phyloP scores from a whole-genome alignment of 1,140 invertebrate genomes.

The Scaptomyza graminum region DNA sequence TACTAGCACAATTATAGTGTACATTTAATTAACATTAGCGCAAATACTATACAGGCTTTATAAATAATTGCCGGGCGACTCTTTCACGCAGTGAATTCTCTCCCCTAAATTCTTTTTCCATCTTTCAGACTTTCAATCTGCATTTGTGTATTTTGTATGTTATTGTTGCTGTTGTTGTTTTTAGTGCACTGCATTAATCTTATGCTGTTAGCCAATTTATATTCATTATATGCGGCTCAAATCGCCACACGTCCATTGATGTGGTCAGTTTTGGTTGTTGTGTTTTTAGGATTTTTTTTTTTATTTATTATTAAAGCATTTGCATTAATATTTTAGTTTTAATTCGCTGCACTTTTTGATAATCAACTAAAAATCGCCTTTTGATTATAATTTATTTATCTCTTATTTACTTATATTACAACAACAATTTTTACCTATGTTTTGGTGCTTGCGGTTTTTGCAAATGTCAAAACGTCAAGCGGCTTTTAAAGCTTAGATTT shows the following conservation, averaged over 20 bases:
- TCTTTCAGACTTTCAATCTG: background rate
- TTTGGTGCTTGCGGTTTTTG: slow-evolving; percentile 39
- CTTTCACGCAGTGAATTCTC: background rate
- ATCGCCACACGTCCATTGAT: slow-evolving; percentile 14
- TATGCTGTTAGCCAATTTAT: slow-evolving; percentile 74
- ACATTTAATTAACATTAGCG: slow-evolving; percentile 75
- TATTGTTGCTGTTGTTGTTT: slow-evolving; percentile 29
- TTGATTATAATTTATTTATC: slow-evolving; percentile 72
- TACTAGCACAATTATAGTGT: slow-evolving; percentile 52
- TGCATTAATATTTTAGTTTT: slow-evolving; percentile 39
- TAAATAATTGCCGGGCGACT: slow-evolving; percentile 60
- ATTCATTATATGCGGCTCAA: slow-evolving; percentile 59
- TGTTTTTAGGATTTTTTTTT: slow-evolving; percentile 15
- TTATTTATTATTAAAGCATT: slow-evolving; percentile 6
- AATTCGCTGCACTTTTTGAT: slow-evolving; percentile 42
- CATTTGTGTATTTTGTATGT: background rate
- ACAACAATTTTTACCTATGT: background rate
- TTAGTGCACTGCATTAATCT: slow-evolving; percentile 59
- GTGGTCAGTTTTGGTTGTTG: slow-evolving; percentile 11
- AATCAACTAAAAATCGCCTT: slow-evolving; percentile 67
- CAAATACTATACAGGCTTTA: slow-evolving; percentile 57
- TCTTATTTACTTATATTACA: slow-evolving; percentile 55
- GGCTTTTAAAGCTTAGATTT: slow-evolving; percentile 54
- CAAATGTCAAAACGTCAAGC: slow-evolving; percentile 46
- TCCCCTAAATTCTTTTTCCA: background rate